phyloP scores from a whole-genome alignment of 2,113 vertebrate genomes.

The Myiopsitta monachus region DNA sequence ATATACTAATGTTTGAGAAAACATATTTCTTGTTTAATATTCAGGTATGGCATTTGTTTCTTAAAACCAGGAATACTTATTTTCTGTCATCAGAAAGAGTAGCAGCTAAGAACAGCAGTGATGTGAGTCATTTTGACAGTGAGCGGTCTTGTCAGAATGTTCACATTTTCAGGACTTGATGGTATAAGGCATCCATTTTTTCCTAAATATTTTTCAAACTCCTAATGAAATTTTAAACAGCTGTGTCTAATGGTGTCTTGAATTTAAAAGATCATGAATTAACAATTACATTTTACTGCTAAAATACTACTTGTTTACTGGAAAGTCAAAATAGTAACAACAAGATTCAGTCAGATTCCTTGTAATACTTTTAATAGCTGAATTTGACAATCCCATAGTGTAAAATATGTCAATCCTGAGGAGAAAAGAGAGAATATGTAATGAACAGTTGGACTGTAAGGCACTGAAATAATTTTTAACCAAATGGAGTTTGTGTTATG shows the following conservation, averaged over 20 bases:
- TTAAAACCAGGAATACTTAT: not conserved
- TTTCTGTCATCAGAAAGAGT: not conserved
- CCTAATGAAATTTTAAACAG: constrained; percentile 50
- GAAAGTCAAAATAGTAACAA: constrained; percentile 1
- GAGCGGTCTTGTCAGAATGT: constrained; percentile 44
- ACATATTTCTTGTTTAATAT: not conserved
- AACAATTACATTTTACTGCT: constrained; percentile 28
- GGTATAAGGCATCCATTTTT: constrained; percentile 40
- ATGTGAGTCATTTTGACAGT: constrained; percentile 18
- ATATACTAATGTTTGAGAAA: not conserved
- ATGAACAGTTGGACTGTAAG: not conserved
- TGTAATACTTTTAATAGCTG: not conserved
- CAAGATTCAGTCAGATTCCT: not conserved
- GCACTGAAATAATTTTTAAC: not conserved
- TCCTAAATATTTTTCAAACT: constrained; percentile 58
- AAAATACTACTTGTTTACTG: constrained; percentile 19
- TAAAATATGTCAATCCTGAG: not conserved
- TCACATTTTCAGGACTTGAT: constrained; percentile 51
- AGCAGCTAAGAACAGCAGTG: constrained; percentile 9
- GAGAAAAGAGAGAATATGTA: not conserved
- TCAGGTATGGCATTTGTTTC: not conserved
- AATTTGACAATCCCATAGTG: not conserved
- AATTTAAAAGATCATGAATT: constrained; percentile 53
- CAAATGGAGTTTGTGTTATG: not conserved
- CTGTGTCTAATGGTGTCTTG: not conserved